These are phyloP conservation scores for Parnassius orleans DNA, from an alignment of 2,888 invertebrate genomes.

Conservation along the genomic window DNA sequence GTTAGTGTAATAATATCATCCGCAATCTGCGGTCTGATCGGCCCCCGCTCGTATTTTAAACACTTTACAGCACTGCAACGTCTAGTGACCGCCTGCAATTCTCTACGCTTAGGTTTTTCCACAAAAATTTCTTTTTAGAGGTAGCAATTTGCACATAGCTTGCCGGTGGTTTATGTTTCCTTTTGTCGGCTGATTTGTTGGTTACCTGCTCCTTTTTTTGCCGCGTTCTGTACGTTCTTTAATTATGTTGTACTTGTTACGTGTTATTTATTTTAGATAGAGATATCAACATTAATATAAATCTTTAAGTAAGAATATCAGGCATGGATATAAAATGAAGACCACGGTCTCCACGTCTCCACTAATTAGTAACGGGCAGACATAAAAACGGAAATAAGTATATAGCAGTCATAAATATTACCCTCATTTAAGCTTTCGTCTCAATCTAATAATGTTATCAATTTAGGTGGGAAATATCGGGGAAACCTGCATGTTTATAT, in stretches of 20 bases:
- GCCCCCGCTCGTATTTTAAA: slow-evolving; percentile 59
- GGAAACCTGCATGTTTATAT: too few relatives aligned
- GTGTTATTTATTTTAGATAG: slow-evolving; percentile 24
- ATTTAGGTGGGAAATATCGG: too few relatives aligned
- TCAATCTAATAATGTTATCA: too few relatives aligned
- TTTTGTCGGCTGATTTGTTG: slow-evolving; percentile 66
- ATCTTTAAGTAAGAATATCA: too few relatives aligned
- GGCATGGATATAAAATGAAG: too few relatives aligned
- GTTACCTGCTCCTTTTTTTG: slow-evolving; percentile 48
- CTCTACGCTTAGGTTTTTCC: slow-evolving; percentile 44
- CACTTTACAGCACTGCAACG: slow-evolving; percentile 68
- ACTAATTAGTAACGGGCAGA: too few relatives aligned
- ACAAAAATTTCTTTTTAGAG: slow-evolving; percentile 50
- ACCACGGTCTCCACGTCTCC: too few relatives aligned
- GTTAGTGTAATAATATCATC: slow-evolving; percentile 46
- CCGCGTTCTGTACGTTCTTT: slow-evolving; percentile 25
- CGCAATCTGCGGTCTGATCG: slow-evolving; percentile 59
- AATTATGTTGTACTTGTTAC: slow-evolving; percentile 29
- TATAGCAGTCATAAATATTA: too few relatives aligned
- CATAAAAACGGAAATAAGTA: too few relatives aligned
- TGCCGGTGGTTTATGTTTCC: slow-evolving; percentile 64
- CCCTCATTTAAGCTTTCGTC: too few relatives aligned
- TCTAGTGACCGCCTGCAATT: slow-evolving; percentile 37
- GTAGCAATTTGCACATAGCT: slow-evolving; percentile 63
- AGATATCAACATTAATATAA: too few relatives aligned